phyloP scores from a whole-genome alignment of 1,140 invertebrate genomes.

The Latrodectus geometricus region DNA sequence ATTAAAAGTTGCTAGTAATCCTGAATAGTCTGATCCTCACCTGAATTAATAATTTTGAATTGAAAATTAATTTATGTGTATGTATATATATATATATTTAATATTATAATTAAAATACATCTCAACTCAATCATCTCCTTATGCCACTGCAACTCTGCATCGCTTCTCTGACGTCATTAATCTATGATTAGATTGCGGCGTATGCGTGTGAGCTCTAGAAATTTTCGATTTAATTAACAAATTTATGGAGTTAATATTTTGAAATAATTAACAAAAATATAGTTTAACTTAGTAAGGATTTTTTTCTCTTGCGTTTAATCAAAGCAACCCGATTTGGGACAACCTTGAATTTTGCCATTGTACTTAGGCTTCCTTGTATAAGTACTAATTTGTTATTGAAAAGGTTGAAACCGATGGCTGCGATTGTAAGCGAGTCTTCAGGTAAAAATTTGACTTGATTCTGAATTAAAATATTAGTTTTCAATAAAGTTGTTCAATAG shows the following conservation, averaged over 20 bases:
- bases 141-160: slow-evolving; percentile 39
- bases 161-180: slow-evolving; percentile 41
- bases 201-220: neutral
- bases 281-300: neutral
- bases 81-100: no score
- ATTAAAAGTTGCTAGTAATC: no score
- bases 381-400: neutral
- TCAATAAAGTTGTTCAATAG: neutral
- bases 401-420: slow-evolving; percentile 21
- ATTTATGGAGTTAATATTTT: neutral
- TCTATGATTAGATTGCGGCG: slow-evolving; percentile 9
- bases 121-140: slow-evolving; percentile 12
- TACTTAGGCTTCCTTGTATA: neutral
- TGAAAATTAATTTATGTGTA: no score
- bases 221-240: neutral
- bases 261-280: neutral
- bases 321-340: neutral
- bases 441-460: slow-evolving; percentile 17
- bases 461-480: neutral
- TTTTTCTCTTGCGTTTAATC: neutral
- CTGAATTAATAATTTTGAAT: no score
- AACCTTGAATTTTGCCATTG: neutral
- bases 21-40: no score
- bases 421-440: slow-evolving; percentile 55
- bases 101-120: neutral